phyloP scores from a whole-genome alignment of 2,888 invertebrate genomes.

The Therioaphis trifolii region DNA sequence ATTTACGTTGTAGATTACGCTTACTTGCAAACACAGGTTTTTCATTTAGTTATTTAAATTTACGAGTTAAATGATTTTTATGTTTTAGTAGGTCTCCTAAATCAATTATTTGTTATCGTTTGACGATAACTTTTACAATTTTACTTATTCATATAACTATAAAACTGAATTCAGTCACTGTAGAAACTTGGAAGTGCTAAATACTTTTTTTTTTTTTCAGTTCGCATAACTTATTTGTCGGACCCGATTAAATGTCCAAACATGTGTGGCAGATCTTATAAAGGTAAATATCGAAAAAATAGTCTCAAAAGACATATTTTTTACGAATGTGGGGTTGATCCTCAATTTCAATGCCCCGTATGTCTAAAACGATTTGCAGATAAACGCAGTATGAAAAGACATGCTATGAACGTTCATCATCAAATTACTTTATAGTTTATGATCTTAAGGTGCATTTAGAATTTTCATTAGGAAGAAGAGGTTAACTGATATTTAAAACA shows the following conservation, averaged over 20 bases:
- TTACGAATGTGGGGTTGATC: conserved; percentile 69
- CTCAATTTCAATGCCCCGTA: conserved; percentile 68
- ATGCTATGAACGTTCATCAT: not conserved
- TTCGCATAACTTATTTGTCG: not conserved
- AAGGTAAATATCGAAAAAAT: conserved; percentile 49
- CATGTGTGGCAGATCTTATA: conserved; percentile 63
- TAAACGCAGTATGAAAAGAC: conserved; percentile 13
- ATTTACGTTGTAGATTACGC: too few species aligned
- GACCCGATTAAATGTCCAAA: conserved; percentile 44
- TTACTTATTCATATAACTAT: not conserved
- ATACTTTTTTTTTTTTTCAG: conserved; percentile 3
- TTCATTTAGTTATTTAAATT: too few species aligned
- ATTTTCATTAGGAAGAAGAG: too few species aligned
- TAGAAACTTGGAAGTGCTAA: not conserved
- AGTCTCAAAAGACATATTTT: conserved; percentile 67
- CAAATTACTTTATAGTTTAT: not conserved
- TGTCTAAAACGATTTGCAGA: conserved; percentile 62
- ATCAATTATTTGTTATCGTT: too few species aligned
- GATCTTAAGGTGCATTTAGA: too few species aligned
- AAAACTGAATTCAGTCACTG: not conserved
- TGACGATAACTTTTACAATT: too few species aligned
- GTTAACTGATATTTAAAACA: too few species aligned
- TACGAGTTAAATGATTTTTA: too few species aligned
- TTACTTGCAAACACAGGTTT: too few species aligned
- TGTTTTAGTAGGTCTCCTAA: too few species aligned